Percentiles rank a stretch among this genome's conserved stretches.
Conservation (phyloP, 2,113 vertebrate species). For the Arizona elegans region DNA sequence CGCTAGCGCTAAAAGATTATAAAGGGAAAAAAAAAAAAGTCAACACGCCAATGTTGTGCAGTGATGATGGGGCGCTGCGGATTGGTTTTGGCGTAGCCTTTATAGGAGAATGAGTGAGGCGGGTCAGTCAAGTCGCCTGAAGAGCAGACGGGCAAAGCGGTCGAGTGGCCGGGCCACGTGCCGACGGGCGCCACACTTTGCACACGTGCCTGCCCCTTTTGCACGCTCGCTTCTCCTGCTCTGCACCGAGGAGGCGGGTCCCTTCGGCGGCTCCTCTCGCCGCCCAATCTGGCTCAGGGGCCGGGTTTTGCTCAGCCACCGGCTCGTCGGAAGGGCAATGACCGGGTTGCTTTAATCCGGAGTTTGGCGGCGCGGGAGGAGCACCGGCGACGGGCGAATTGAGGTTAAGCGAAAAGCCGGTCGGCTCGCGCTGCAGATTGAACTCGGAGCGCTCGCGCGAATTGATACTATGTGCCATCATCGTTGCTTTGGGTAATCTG, state of each 20-base stretch:
- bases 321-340: slow-evolving; percentile 29
- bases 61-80: too few species aligned
- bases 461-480: slow-evolving; percentile 1
- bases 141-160: background rate
- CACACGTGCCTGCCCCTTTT: background rate
- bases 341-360: slow-evolving; percentile 31
- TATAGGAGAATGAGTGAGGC: background rate
- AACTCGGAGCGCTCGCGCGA: background rate
- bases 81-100: background rate
- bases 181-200: background rate
- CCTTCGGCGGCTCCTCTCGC: background rate
- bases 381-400: slow-evolving; percentile 14
- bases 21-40: too few species aligned
- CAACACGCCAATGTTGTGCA: background rate
- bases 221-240: background rate
- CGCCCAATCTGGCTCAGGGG: slow-evolving; percentile 1
- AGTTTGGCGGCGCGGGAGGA: slow-evolving; percentile 17
- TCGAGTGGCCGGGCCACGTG: background rate
- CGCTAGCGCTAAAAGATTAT: background rate
- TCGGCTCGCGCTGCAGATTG: background rate
- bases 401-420: background rate
- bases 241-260: background rate
- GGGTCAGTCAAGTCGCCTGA: background rate
- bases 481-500: slow-evolving; percentile 22
- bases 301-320: slow-evolving; percentile 30